Percentiles rank a stretch among this genome's conserved stretches.
phyloP scores from a whole-genome alignment of 2,888 invertebrate species.

The Plagodis dolabraria region DNA sequence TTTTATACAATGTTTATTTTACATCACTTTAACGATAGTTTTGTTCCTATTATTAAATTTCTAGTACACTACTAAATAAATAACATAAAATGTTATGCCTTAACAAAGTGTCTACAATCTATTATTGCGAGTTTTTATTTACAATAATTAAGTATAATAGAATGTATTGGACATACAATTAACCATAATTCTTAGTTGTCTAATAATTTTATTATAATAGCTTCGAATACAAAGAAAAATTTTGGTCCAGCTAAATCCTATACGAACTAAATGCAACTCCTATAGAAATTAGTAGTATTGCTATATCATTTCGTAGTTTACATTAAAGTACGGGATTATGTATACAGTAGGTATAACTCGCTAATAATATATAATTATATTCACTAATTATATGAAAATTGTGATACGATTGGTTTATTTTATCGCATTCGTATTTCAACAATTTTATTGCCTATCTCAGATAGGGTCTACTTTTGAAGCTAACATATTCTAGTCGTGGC shows the following conservation, averaged over 20 bases:
- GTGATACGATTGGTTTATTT: conserved; percentile 44
- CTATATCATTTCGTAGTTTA: conserved; percentile 62
- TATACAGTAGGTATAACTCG: conserved; percentile 39
- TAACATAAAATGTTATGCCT: conserved; percentile 70
- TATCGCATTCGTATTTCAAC: conserved; percentile 45
- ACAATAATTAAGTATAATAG: conserved; percentile 54
- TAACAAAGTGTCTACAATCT: conserved; percentile 64
- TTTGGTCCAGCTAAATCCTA: conserved; percentile 84
- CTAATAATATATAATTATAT: conserved; percentile 51
- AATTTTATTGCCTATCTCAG: conserved; percentile 42
- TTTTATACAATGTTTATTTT: conserved; percentile 80
- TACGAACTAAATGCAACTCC: conserved; percentile 73
- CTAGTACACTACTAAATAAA: conserved; percentile 75
- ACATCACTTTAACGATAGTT: conserved; percentile 68
- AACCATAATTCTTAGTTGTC: conserved; percentile 61
- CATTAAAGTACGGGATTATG: conserved; percentile 52
- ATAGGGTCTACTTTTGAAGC: conserved; percentile 42
- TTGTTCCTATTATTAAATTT: conserved; percentile 60
- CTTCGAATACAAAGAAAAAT: conserved; percentile 76
- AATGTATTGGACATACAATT: conserved; percentile 72
- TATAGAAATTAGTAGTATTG: conserved; percentile 73
- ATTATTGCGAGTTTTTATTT: conserved; percentile 81
- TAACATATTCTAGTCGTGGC: conserved; percentile 30
- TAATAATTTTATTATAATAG: conserved; percentile 60
- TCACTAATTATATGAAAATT: conserved; percentile 51